Base-by-base conservation (phyloP, 1,140 invertebrate species). In the Drosophila lini region DNA sequence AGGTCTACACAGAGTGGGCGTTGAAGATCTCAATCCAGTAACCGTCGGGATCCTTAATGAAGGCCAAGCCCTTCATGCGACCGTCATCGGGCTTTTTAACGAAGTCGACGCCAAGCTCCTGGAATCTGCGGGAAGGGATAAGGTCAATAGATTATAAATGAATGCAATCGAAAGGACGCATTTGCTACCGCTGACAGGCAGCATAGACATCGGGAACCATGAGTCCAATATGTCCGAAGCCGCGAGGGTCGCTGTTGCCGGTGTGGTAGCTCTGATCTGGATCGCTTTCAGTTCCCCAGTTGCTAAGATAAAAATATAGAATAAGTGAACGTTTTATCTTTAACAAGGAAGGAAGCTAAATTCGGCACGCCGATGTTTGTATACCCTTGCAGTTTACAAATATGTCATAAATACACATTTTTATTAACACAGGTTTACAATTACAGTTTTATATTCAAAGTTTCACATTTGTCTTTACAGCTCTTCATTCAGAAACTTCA, bases 11-110 rank as follows among this genome's bases (percentile, higher is more conserved):
- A 13, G 90, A 93, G 52, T 93, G 93, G 31, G 94, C 92, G 89
- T 95, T 97, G 61, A 99, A 95, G 65, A 99, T 98, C 93, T 99
- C 98, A 86, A 99, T 98, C 97, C 97, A 98, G 92, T 99, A 99
- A 42, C 97, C 97, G 93, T 99, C 98, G 0, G 98, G 98, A 93
- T 99, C 98, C 86, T 97, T 96, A 59, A 99, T 97, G 91, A 99
- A 98, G 5, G 98, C 98, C 52, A 99, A 93, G 3, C 96, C 97
- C 92, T 97, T 98, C 97, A 98, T 98, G 92, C 96, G 97, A 77
- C 97, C 97, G 91, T 98, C 97, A 89, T 96, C 94, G 32, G 97
- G 97, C 81, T 95, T 96, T 90, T 99, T 99, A 1, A 97, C 94
- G 93, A 99, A 99, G 71, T 97, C 95, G 25, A 98, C 97, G 42